These are phyloP conservation scores for Bubo bubo DNA, from an alignment of 2,113 vertebrate genomes.

Conservation along the genomic window DNA sequence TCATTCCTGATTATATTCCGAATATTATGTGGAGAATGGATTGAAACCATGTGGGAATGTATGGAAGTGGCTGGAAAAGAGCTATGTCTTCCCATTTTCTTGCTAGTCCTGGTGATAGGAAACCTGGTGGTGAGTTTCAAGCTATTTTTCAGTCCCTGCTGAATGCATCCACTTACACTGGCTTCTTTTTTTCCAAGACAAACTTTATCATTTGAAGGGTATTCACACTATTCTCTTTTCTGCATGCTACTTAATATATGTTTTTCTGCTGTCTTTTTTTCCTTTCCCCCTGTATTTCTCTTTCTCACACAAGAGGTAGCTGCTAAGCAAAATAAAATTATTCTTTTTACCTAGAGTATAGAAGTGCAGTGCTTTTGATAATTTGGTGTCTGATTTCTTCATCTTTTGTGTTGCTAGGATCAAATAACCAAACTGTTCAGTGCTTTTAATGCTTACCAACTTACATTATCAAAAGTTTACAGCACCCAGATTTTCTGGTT, in stretches of 20 bases:
- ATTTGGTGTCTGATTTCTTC: background rate
- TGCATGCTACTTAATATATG: background rate
- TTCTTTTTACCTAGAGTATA: background rate
- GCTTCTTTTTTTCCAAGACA: background rate
- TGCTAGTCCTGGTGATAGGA: constrained; percentile 75
- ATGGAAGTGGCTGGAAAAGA: constrained; percentile 46
- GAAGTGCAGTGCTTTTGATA: background rate
- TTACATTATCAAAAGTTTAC: background rate
- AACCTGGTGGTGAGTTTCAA: constrained; percentile 79
- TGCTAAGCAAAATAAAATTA: background rate
- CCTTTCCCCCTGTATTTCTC: background rate
- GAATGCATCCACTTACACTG: background rate
- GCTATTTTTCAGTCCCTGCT: background rate
- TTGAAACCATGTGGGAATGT: constrained; percentile 80
- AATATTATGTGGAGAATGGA: constrained; percentile 82
- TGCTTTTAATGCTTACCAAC: background rate
- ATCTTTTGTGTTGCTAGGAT: background rate
- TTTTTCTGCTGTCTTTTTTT: background rate
- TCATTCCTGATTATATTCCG: constrained; percentile 79
- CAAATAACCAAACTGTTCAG: background rate
- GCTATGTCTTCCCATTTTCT: constrained; percentile 69
- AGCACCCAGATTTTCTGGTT: background rate
- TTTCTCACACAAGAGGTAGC: background rate
- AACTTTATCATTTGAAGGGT: background rate
- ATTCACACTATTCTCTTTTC: background rate